Conservation (phyloP, 2,888 invertebrate genomes). For the Nebria brevicollis region DNA sequence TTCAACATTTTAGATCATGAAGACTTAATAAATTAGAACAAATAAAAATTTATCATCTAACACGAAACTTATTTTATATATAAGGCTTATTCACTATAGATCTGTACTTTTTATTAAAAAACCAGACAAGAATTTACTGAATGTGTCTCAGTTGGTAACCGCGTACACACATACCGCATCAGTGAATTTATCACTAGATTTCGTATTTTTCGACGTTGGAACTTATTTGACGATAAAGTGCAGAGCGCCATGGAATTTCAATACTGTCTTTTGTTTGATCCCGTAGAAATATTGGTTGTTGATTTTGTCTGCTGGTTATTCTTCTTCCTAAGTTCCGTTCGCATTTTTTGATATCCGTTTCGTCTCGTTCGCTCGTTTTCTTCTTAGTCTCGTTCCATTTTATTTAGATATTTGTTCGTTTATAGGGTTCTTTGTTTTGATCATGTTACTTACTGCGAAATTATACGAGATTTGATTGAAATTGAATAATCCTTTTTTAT, state of each 20-base stretch:
- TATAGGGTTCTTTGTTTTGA: not conserved
- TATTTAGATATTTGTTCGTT: not conserved
- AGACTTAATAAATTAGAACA: too few relatives aligned
- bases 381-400: constrained; percentile 26
- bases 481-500: too few relatives aligned
- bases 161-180: not conserved
- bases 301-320: constrained; percentile 20
- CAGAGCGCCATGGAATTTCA: constrained; percentile 37
- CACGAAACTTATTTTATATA: too few relatives aligned
- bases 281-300: constrained; percentile 36
- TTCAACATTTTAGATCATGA: too few relatives aligned
- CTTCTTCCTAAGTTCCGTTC: constrained; percentile 36
- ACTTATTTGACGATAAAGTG: constrained; percentile 33
- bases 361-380: constrained; percentile 32
- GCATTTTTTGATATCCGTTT: constrained; percentile 34
- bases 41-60: too few relatives aligned
- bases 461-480: too few relatives aligned
- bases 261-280: constrained; percentile 44
- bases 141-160: too few relatives aligned
- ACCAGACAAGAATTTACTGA: too few relatives aligned
- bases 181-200: constrained; percentile 9
- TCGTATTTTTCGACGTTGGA: not conserved
- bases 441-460: not conserved
- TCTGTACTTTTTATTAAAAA: too few relatives aligned
- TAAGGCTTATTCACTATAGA: too few relatives aligned